Percentiles rank a stretch among this genome's conserved stretches.
Evolutionary conservation across 2,113 vertebrate genomes (phyloP).

Genomic region (Sapajus apella): DNA sequence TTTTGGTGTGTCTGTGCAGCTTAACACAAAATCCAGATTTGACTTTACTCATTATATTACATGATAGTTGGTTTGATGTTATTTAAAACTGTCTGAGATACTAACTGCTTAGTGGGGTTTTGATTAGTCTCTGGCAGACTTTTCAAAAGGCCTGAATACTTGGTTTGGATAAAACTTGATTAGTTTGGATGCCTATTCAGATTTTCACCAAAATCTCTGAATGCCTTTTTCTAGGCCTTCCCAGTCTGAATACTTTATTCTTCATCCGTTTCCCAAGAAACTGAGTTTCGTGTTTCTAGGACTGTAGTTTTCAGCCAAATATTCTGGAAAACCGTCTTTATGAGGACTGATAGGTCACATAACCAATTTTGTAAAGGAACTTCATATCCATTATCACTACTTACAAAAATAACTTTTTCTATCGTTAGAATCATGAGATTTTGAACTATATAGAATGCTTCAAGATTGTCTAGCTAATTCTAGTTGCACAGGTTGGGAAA

Average conservation of each 20-base stretch:
- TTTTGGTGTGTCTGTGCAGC: conserved; percentile 13
- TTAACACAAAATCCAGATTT: conserved; percentile 59
- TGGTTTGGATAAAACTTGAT: conserved; percentile 64
- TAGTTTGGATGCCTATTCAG: conserved; percentile 43
- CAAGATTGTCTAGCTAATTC: neutral
- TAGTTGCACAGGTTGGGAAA: neutral
- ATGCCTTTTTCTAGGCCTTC: neutral
- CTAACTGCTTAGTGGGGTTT: conserved; percentile 52
- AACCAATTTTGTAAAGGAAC: neutral
- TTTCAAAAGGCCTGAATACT: conserved; percentile 53
- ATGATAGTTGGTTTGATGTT: conserved; percentile 32
- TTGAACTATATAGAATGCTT: neutral
- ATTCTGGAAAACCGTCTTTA: neutral
- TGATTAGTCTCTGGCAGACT: conserved; percentile 56
- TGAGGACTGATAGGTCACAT: neutral
- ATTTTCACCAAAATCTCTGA: neutral
- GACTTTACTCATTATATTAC: conserved; percentile 32
- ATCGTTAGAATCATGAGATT: neutral
- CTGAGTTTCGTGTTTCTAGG: conserved; percentile 20
- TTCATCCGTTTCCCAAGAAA: neutral
- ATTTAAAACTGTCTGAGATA: conserved; percentile 59
- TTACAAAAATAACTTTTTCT: neutral
- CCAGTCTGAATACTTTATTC: neutral
- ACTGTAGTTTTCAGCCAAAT: neutral
- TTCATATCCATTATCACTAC: neutral